Conservation (phyloP, 1,140 invertebrate species). For the Lutraria rhynchaena region DNA sequence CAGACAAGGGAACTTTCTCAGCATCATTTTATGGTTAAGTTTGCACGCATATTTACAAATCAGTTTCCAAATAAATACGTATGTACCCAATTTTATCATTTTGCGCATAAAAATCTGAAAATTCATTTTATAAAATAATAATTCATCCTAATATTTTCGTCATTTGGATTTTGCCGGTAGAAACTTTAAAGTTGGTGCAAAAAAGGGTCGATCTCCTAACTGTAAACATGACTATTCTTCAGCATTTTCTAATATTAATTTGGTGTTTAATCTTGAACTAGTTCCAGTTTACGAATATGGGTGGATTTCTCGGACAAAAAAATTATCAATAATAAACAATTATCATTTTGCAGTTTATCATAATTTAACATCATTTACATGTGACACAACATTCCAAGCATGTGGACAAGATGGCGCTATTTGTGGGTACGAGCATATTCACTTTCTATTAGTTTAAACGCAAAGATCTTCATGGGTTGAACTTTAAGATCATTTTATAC, state of each 20-base stretch:
- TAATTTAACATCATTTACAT: constrained; percentile 38
- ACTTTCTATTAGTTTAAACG: not conserved
- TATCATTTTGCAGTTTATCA: constrained; percentile 30
- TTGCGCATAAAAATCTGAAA: not conserved
- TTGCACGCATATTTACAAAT: too few species aligned
- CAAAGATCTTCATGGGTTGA: not conserved
- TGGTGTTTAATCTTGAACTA: not conserved
- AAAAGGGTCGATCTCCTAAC: too few species aligned
- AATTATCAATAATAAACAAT: not conserved
- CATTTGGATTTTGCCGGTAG: too few species aligned
- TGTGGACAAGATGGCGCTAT: constrained; percentile 27
- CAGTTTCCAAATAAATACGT: not conserved
- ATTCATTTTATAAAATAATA: not conserved
- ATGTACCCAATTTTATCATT: not conserved
- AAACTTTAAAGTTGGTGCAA: too few species aligned
- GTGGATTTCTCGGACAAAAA: not conserved
- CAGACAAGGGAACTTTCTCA: constrained; percentile 39
- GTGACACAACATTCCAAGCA: constrained; percentile 25
- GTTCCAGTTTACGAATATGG: not conserved
- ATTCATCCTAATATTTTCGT: not conserved
- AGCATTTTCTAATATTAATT: too few species aligned
- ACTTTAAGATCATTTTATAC: not conserved
- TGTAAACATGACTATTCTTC: too few species aligned
- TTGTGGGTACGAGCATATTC: constrained; percentile 17
- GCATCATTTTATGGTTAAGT: constrained; percentile 42